Percentiles rank a stretch among this genome's conserved stretches.
phyloP scores from a whole-genome alignment of 92 coral and sea anemone genomes.

The Porites divaricata region DNA sequence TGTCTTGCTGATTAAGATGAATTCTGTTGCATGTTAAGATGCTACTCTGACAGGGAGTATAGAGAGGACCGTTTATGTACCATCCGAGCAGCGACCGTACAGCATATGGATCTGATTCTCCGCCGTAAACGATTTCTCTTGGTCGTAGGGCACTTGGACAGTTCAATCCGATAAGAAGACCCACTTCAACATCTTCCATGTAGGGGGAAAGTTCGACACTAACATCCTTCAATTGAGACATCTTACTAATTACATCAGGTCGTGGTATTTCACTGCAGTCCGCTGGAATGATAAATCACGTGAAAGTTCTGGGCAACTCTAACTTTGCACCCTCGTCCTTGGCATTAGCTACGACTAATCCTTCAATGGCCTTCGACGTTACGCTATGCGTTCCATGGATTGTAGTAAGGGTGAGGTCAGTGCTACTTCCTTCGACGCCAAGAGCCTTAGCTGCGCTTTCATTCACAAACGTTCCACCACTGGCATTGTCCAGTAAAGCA shows the following conservation, averaged over 20 bases:
- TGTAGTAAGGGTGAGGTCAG: slow-evolving; percentile 45
- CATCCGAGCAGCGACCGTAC: too few species aligned
- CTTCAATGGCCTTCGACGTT: slow-evolving; percentile 26
- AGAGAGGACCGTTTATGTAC: too few species aligned
- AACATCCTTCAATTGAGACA: slow-evolving; percentile 55
- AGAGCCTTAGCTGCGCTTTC: slow-evolving; percentile 29
- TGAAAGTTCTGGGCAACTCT: slow-evolving; percentile 51
- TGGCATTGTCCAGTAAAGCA: slow-evolving; percentile 70
- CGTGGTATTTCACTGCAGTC: slow-evolving; percentile 58
- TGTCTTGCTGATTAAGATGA: background rate
- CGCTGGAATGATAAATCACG: slow-evolving; percentile 55
- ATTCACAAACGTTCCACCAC: slow-evolving; percentile 67
- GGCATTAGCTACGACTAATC: slow-evolving; percentile 27
- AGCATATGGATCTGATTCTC: too few species aligned
- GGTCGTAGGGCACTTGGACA: slow-evolving; percentile 54
- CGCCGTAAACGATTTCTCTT: background rate
- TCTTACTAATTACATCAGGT: slow-evolving; percentile 33
- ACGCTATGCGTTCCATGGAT: slow-evolving; percentile 50
- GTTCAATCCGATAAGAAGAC: slow-evolving; percentile 43
- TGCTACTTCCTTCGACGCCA: too few species aligned
- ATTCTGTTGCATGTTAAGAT: too few species aligned
- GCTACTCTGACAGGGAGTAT: too few species aligned
- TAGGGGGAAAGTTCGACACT: slow-evolving; percentile 51
- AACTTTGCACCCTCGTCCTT: background rate
- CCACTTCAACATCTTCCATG: slow-evolving; percentile 64